Base-by-base conservation (phyloP, 2,888 invertebrate species). In the Mythimna vitellina region DNA sequence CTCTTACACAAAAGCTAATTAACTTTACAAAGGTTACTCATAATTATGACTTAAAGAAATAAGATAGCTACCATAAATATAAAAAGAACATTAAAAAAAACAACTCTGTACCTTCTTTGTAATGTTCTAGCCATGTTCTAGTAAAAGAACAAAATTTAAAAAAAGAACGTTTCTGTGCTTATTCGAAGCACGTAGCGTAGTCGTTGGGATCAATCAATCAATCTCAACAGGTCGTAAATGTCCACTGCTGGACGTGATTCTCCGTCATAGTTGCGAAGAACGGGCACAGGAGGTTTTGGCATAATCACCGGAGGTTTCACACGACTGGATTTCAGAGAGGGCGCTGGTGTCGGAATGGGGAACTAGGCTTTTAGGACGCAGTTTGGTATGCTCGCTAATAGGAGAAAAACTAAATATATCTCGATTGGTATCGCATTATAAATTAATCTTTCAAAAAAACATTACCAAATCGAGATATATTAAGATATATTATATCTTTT, bases 141-240 rank as follows among this genome's bases (percentile, higher is more conserved):
- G 9, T 17, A 25, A 57, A 70, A 49, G 17, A 58, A 25, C 5
- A 22, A 35, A 53, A 54, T 65, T 29, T 14, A 14, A 70, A 71
- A 61, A 49, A 29, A 62, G 6, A 20, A 61, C 35, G 22, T 53
- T 46, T 29, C 14, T 49, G 53, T 69, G 60, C 65, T 70, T 74
- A 68, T 60, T 61, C 51, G 22, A 32, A 10, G 56, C 75, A 75
- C 67, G 80, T 57, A 65, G 56, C 22, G 35, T 4, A 80, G 75
- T 68, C 60, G 75, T 67, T 51, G 22, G 53, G 56, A 82, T 79
- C 81, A 70, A 79, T 79, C 82, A 79, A 78, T 79, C 83, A 82
- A 80, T 74, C 79, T 80, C 71, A 83, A 81, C 82, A 60, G 80
- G 60, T 80, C 80, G 80, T 81, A 78, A 80, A 77, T 65, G 80